Conservation (phyloP, 64 coral and sea anemone species). For the Montipora cactus region DNA sequence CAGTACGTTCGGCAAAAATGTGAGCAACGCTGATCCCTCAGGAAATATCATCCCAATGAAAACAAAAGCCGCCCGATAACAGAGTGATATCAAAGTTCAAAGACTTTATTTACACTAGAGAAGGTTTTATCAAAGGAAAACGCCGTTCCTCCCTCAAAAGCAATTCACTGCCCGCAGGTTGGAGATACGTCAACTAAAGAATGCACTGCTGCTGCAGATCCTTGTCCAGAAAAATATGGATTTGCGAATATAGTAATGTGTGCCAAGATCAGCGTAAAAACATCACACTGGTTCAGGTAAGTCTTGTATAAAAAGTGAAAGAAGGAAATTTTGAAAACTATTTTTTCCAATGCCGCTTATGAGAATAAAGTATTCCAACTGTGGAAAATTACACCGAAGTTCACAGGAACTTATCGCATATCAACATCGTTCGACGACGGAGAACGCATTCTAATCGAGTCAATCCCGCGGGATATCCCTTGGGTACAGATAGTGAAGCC, state of each 20-base stretch:
- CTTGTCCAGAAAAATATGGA: not conserved
- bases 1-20: not conserved
- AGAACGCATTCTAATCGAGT: not conserved
- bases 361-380: not conserved
- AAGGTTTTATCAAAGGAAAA: slow-evolving; percentile 8
- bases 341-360: not conserved
- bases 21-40: not conserved
- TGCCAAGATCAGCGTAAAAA: not conserved
- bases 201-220: not conserved
- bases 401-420: slow-evolving; percentile 21
- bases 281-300: not conserved
- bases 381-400: slow-evolving; percentile 34
- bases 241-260: not conserved
- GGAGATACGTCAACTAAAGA: not conserved
- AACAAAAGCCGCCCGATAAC: slow-evolving; percentile 8
- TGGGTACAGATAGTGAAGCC: too few relatives aligned
- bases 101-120: slow-evolving; percentile 37
- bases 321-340: not conserved
- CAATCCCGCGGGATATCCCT: too few relatives aligned
- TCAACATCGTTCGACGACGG: not conserved
- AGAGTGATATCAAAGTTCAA: not conserved
- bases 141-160: not conserved
- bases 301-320: slow-evolving; percentile 1
- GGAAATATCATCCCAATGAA: not conserved
- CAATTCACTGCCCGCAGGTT: slow-evolving; percentile 4